These are phyloP conservation scores for Cheumatopsyche charites DNA, from an alignment of 1,140 invertebrate genomes.

Conservation along the genomic window DNA sequence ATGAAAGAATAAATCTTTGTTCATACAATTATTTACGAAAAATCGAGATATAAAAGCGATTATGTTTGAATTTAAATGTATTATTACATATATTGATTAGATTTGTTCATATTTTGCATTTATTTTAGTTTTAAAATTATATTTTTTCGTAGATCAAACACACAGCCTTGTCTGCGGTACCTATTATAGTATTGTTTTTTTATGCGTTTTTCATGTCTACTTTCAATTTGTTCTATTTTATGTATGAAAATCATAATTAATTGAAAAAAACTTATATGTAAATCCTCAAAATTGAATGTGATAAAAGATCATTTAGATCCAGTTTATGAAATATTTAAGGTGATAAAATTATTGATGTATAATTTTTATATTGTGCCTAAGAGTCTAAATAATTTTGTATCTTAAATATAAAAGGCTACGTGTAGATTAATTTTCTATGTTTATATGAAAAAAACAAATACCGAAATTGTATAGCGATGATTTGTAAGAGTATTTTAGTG, in stretches of 20 bases:
- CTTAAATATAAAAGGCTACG: background rate
- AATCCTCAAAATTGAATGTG: background rate
- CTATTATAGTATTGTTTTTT: too few species aligned
- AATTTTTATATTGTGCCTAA: slow-evolving; percentile 30
- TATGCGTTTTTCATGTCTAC: too few species aligned
- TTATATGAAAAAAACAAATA: slow-evolving; percentile 29
- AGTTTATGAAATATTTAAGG: background rate
- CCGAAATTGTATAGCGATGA: background rate
- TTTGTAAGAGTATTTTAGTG: too few species aligned
- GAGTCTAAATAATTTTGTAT: slow-evolving; percentile 16
- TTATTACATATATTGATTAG: background rate
- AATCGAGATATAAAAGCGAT: background rate
- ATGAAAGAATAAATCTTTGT: slow-evolving; percentile 6
- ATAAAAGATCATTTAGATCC: slow-evolving; percentile 1
- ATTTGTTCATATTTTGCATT: background rate
- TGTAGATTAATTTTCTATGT: slow-evolving; percentile 33
- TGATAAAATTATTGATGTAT: background rate
- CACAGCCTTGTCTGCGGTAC: too few species aligned
- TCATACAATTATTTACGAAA: background rate
- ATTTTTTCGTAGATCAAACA: too few species aligned
- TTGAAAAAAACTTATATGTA: background rate
- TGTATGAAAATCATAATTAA: too few species aligned
- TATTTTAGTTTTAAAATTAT: too few species aligned
- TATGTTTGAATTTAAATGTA: background rate
- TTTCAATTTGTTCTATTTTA: too few species aligned